Evolutionary conservation across 2,888 invertebrate species (phyloP).

Genomic region (Fissipunctia ypsillon): DNA sequence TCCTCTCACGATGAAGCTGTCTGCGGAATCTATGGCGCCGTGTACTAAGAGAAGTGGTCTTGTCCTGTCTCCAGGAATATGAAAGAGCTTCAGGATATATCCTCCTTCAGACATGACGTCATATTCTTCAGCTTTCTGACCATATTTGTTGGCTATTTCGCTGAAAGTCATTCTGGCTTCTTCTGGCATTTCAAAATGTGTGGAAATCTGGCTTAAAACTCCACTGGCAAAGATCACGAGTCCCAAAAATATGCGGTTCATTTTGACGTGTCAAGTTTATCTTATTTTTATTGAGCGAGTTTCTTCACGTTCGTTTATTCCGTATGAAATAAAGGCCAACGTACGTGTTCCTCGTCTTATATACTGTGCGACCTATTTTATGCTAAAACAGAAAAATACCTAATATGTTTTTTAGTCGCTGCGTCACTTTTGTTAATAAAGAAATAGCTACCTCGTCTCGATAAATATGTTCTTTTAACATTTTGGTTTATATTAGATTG

Average conservation of each 20-base stretch:
- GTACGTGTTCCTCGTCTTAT: conserved; percentile 48
- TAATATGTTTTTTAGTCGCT: not conserved
- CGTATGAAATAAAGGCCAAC: conserved; percentile 47
- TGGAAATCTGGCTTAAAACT: conserved; percentile 9
- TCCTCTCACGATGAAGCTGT: conserved; percentile 73
- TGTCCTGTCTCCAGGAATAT: conserved; percentile 66
- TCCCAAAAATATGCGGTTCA: conserved; percentile 28
- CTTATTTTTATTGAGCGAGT: conserved; percentile 17
- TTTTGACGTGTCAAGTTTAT: conserved; percentile 30
- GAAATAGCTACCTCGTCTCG: not conserved
- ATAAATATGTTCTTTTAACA: not conserved
- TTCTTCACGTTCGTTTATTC: conserved; percentile 30
- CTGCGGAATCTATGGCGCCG: conserved; percentile 73
- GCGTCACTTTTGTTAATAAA: not conserved
- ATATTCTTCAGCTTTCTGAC: conserved; percentile 68
- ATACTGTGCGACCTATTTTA: conserved; percentile 50
- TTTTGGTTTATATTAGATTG: not conserved
- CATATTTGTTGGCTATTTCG: conserved; percentile 72
- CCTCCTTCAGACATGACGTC: conserved; percentile 72
- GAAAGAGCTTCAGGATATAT: conserved; percentile 74
- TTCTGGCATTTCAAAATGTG: conserved; percentile 58
- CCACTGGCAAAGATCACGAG: conserved; percentile 25
- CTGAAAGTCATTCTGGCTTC: conserved; percentile 70
- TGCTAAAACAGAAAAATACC: conserved; percentile 1
- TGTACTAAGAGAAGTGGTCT: conserved; percentile 73